These are phyloP conservation scores for Martes flavigula DNA, from an alignment of 2,797 vertebrate species.

Conservation along the genomic window DNA sequence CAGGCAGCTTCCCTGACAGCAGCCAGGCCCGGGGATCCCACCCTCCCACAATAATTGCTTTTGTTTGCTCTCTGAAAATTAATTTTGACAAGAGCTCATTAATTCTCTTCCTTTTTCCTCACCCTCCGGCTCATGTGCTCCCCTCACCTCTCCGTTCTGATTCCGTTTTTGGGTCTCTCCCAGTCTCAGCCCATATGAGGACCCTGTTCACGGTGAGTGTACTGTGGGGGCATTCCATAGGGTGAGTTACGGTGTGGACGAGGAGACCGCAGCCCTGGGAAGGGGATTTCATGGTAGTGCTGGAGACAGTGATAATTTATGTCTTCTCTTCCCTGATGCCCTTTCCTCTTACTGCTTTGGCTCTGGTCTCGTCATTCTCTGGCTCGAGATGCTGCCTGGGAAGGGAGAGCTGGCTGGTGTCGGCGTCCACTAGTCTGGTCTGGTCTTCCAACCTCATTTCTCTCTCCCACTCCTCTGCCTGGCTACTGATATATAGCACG, in stretches of 20 bases:
- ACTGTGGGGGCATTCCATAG: neutral
- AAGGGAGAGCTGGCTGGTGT: neutral
- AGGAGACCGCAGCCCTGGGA: neutral
- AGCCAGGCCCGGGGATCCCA: neutral
- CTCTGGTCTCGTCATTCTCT: slow-evolving; percentile 8
- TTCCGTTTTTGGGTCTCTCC: neutral
- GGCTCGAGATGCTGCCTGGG: neutral
- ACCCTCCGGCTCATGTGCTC: neutral
- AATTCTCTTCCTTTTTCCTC: neutral
- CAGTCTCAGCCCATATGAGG: neutral
- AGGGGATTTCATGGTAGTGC: neutral
- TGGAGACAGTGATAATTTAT: neutral
- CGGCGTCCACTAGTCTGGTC: slow-evolving; percentile 25
- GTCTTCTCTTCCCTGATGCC: neutral
- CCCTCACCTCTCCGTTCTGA: neutral
- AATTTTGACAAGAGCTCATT: slow-evolving; percentile 32
- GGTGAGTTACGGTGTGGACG: neutral
- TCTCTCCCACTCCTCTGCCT: neutral
- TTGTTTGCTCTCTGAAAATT: slow-evolving; percentile 53
- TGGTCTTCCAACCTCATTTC: slow-evolving; percentile 17
- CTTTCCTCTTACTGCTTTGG: neutral
- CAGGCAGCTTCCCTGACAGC: neutral
- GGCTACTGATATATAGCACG: neutral
- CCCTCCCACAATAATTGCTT: neutral
- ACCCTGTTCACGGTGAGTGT: neutral